Evolutionary conservation across 2,797 vertebrate genomes (phyloP).

Genomic region (Phoeniculus purpureus): DNA sequence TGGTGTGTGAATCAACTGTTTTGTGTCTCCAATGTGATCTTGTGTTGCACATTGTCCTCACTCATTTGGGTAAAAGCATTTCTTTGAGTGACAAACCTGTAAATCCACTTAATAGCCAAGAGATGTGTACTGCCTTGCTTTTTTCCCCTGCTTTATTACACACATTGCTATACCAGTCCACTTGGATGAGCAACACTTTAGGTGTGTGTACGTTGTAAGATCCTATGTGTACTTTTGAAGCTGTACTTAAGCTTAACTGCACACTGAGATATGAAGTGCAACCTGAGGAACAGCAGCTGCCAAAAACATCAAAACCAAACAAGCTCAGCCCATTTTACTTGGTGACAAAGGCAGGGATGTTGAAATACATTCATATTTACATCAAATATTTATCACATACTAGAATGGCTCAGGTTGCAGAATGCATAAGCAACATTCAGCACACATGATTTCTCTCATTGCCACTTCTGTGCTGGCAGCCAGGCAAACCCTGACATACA

Average conservation of each 20-base stretch:
- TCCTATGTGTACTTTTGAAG: background rate
- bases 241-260: background rate
- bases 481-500: background rate
- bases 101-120: background rate
- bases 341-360: background rate
- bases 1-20: background rate
- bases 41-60: background rate
- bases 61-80: background rate
- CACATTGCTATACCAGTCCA: background rate
- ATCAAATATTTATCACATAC: background rate
- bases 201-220: background rate
- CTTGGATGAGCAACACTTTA: background rate
- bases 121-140: background rate
- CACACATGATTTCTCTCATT: slow-evolving; percentile 9
- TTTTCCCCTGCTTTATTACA: background rate
- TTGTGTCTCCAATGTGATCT: background rate
- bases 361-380: slow-evolving; percentile 3
- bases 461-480: background rate
- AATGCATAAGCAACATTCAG: background rate
- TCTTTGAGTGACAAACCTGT: background rate
- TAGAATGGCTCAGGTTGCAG: slow-evolving; percentile 12
- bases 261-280: background rate
- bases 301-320: slow-evolving; percentile 10
- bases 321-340: background rate
- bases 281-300: background rate